A percentile compares a stretch with the other conserved stretches of the same genome.
Conservation (phyloP, 1,140 invertebrate species). For the Mya arenaria region DNA sequence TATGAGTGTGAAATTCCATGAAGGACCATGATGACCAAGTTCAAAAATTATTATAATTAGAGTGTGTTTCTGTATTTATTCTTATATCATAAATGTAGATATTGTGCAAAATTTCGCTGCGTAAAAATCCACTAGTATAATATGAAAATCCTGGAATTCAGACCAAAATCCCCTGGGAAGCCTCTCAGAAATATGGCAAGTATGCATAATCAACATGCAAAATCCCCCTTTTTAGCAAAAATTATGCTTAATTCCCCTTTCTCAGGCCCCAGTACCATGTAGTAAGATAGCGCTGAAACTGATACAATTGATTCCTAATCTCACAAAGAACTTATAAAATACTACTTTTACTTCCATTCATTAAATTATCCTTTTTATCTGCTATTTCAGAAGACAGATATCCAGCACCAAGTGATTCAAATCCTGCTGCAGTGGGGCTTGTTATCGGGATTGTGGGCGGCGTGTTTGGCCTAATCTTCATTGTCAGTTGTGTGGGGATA, state of each 20-base stretch:
- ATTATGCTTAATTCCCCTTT: not conserved
- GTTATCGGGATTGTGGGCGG: constrained; percentile 59
- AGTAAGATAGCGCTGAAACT: not conserved
- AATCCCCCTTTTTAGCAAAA: not conserved
- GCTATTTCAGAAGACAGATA: constrained; percentile 41
- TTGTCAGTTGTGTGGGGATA: constrained; percentile 49
- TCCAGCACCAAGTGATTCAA: constrained; percentile 44
- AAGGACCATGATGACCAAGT: too few species aligned
- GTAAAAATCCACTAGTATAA: too few species aligned
- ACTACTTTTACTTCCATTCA: too few species aligned
- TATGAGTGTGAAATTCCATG: too few species aligned
- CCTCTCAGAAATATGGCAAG: too few species aligned
- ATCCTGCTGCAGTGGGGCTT: constrained; percentile 55
- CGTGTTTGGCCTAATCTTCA: constrained; percentile 57
- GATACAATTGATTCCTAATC: not conserved
- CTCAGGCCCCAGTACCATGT: not conserved
- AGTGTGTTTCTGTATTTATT: too few species aligned
- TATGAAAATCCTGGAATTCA: too few species aligned
- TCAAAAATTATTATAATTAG: too few species aligned
- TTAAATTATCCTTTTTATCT: not conserved
- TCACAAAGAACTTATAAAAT: not conserved
- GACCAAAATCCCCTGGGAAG: too few species aligned
- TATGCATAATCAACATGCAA: not conserved
- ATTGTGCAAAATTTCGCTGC: too few species aligned
- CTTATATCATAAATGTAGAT: too few species aligned